Percentiles rank a stretch among this genome's conserved stretches.
Conservation (phyloP, 2,797 vertebrate species). For the Falco cherrug region DNA sequence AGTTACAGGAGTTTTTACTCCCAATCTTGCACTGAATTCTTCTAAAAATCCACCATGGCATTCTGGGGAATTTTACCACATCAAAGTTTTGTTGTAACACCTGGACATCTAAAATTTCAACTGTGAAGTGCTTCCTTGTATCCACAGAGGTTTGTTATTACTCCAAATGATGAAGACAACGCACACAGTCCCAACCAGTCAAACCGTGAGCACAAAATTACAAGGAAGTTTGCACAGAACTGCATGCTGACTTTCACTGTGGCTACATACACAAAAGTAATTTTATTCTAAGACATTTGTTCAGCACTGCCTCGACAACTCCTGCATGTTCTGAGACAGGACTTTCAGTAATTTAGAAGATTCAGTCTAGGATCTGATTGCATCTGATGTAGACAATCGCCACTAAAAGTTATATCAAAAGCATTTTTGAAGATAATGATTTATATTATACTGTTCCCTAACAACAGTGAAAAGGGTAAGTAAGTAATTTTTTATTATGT, state of each 20-base stretch:
- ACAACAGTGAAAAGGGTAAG: background rate
- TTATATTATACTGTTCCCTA: background rate
- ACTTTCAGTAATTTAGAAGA: background rate
- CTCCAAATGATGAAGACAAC: background rate
- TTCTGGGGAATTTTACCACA: background rate
- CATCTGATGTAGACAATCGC: background rate
- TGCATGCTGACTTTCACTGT: background rate
- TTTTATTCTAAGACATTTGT: background rate
- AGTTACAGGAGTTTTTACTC: background rate
- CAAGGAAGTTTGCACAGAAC: background rate
- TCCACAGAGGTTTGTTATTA: background rate
- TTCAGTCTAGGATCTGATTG: background rate
- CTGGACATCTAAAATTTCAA: background rate
- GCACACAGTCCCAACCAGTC: background rate
- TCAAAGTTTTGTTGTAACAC: background rate
- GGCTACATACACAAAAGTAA: background rate
- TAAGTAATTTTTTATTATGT: fast-evolving
- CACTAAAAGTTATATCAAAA: background rate
- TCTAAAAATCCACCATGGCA: background rate
- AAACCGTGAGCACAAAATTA: background rate
- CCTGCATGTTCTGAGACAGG: background rate
- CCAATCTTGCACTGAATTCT: background rate
- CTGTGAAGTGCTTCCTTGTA: background rate
- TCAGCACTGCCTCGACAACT: background rate
- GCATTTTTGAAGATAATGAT: background rate